Evolutionary conservation across 2,797 vertebrate species (phyloP).

Genomic region (Ceryle rudis): DNA sequence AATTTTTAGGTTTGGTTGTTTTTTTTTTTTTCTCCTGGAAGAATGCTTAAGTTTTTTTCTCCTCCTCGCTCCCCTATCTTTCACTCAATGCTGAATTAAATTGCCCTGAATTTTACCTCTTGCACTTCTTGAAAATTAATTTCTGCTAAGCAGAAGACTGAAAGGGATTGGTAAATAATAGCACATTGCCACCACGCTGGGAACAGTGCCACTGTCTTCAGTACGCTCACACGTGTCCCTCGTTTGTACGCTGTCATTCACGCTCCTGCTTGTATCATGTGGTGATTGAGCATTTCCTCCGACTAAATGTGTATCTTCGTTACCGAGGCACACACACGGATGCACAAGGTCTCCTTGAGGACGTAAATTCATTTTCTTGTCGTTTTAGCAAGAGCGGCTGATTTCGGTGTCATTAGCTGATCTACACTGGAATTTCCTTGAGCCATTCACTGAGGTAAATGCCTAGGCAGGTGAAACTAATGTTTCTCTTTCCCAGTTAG

Average conservation of each 20-base stretch:
- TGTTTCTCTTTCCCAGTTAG: neutral
- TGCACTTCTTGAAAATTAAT: neutral
- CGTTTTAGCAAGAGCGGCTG: conserved; percentile 1
- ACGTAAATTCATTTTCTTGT: conserved; percentile 17
- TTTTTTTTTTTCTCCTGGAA: neutral
- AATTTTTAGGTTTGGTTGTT: neutral
- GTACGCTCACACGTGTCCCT: fast-evolving
- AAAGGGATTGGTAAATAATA: neutral
- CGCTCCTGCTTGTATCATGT: neutral
- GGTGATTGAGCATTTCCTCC: neutral
- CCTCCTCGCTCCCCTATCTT: neutral
- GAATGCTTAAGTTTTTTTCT: neutral
- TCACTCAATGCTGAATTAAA: conserved; percentile 16
- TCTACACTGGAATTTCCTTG: neutral
- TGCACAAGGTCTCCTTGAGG: conserved; percentile 36
- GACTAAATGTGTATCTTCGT: neutral
- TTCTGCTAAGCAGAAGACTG: neutral
- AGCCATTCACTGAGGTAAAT: conserved; percentile 8
- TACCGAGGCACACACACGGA: neutral
- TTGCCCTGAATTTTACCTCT: neutral
- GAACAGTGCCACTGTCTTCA: neutral
- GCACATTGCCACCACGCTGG: fast-evolving
- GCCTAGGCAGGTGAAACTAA: conserved; percentile 27
- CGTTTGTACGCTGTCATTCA: conserved; percentile 14
- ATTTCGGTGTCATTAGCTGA: conserved; percentile 41